Conservation (phyloP, 2,113 vertebrate species). For the Taurulus bubalis region DNA sequence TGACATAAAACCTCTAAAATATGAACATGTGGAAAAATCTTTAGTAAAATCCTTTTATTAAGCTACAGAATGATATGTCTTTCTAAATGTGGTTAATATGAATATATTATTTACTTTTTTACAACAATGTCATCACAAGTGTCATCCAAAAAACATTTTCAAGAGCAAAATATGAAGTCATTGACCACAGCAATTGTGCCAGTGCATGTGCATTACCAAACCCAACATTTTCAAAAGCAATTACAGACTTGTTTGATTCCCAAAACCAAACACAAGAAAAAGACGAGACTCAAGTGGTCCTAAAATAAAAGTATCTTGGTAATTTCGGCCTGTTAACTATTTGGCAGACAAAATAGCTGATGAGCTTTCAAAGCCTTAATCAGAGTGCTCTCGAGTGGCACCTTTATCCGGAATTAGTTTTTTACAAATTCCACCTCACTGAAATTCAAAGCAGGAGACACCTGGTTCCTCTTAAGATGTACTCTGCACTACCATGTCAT, state of each 20-base stretch:
- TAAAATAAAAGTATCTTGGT: neutral
- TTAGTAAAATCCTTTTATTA: neutral
- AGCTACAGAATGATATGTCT: neutral
- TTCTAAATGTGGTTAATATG: neutral
- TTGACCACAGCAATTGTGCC: neutral
- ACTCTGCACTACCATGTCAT: neutral
- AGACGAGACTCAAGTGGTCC: neutral
- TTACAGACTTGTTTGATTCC: neutral
- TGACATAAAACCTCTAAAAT: neutral
- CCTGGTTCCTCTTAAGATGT: slow-evolving; percentile 18
- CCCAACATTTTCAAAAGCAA: neutral
- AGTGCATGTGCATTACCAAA: neutral
- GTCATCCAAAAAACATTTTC: neutral
- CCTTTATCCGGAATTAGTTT: neutral
- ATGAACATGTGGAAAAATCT: neutral
- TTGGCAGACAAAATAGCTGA: slow-evolving; percentile 2
- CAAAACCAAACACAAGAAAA: slow-evolving; percentile 9
- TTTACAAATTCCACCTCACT: neutral
- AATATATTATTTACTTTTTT: neutral
- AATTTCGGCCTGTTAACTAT: neutral
- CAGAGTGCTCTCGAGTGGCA: neutral
- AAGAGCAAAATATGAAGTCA: neutral
- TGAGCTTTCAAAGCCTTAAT: neutral
- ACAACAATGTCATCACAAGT: neutral
- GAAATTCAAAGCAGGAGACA: slow-evolving; percentile 18